A percentile compares a stretch with the other conserved stretches of the same genome.
These are phyloP conservation scores for Cosmopolites sordidus DNA, from an alignment of 2,888 invertebrate genomes.

Conservation along the genomic window DNA sequence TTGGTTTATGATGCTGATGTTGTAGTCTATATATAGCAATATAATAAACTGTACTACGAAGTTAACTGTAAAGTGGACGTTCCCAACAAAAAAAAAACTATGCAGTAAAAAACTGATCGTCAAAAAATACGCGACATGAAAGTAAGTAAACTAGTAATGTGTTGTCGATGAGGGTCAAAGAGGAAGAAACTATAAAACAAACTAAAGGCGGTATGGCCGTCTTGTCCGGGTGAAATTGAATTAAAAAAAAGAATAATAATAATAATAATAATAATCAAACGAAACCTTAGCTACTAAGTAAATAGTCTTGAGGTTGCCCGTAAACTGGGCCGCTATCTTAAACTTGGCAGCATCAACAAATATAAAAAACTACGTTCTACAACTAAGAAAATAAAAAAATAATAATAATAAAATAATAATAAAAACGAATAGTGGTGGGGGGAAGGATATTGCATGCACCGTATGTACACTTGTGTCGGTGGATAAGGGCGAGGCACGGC, in stretches of 20 bases:
- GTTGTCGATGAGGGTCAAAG: not conserved
- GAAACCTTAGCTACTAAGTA: constrained; percentile 40
- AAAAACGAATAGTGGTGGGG: constrained; percentile 24
- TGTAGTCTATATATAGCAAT: no score
- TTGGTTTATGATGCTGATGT: no score
- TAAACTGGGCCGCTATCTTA: constrained; percentile 40
- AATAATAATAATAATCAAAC: constrained; percentile 57
- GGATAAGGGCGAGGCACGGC: constrained; percentile 41
- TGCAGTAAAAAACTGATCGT: not conserved
- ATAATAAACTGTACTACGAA: no score
- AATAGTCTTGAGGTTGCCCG: constrained; percentile 1
- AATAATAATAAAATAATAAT: constrained; percentile 31
- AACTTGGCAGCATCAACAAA: constrained; percentile 52
- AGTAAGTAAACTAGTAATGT: not conserved
- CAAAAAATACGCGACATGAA: not conserved
- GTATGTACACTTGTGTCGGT: constrained; percentile 34
- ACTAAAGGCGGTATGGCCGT: not conserved
- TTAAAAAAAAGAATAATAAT: not conserved
- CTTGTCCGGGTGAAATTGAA: not conserved
- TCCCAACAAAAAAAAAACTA: not conserved
- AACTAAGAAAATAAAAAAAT: constrained; percentile 44
- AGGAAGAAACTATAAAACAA: not conserved
- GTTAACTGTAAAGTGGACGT: no score
- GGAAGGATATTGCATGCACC: constrained; percentile 48
- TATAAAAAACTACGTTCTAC: constrained; percentile 40